Evolutionary conservation across 2,797 vertebrate species (phyloP).

Genomic region (Euphonia xanthogaster): DNA sequence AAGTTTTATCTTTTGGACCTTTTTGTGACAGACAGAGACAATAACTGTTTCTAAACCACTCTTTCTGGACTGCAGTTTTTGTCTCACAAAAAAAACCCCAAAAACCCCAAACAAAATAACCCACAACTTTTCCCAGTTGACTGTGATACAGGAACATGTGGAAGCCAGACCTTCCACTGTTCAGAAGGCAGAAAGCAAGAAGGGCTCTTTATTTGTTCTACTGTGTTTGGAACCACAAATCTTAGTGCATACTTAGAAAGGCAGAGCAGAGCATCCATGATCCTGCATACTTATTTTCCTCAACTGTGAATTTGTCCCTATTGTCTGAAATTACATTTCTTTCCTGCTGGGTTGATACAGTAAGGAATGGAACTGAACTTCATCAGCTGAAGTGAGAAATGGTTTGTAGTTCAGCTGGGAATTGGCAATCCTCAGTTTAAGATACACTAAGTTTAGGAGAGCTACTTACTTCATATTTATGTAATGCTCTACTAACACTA

Average conservation of each 20-base stretch:
- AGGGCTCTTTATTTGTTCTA: not conserved
- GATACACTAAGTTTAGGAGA: not conserved
- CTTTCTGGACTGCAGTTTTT: not conserved
- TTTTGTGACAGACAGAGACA: not conserved
- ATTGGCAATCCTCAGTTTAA: not conserved
- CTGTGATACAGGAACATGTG: not conserved
- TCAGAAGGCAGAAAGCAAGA: not conserved
- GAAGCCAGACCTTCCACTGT: not conserved
- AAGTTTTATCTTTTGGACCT: not conserved
- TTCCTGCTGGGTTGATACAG: not conserved
- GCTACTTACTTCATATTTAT: conserved; percentile 1
- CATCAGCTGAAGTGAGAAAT: not conserved
- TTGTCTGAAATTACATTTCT: not conserved
- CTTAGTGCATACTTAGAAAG: not conserved
- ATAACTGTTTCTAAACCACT: not conserved
- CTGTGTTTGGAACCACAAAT: not conserved
- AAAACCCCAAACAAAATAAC: not conserved
- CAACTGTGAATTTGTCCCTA: not conserved
- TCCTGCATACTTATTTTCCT: not conserved
- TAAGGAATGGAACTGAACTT: not conserved
- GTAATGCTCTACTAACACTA: not conserved
- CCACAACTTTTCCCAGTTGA: not conserved
- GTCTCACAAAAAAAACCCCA: not conserved
- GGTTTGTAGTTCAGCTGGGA: conserved; percentile 9
- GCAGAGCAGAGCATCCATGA: not conserved